Conservation (phyloP, 2,113 vertebrate species). For the Tauraco erythrolophus region DNA sequence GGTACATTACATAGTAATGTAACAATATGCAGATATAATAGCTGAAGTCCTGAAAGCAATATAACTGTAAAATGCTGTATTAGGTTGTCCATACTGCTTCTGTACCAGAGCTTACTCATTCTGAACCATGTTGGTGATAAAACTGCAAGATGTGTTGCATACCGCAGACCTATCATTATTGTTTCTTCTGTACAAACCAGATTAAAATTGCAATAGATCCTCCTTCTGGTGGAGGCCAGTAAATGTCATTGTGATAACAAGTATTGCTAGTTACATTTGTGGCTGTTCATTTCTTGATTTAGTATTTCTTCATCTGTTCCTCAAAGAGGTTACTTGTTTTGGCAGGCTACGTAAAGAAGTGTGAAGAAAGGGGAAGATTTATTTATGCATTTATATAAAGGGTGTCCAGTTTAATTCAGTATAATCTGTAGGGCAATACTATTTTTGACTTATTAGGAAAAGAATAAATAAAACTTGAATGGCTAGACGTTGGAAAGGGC, state of each 20-base stretch:
- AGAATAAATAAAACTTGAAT: constrained; percentile 34
- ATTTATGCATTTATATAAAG: background rate
- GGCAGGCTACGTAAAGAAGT: background rate
- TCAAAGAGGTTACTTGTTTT: constrained; percentile 3
- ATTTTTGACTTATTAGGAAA: background rate
- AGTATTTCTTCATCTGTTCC: background rate
- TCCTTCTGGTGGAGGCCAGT: background rate
- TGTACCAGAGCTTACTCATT: background rate
- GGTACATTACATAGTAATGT: background rate
- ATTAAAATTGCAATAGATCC: background rate
- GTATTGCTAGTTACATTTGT: background rate
- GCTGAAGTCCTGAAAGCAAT: background rate
- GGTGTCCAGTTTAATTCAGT: background rate
- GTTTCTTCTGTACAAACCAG: background rate
- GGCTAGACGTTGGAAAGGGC: background rate
- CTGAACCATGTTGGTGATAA: background rate
- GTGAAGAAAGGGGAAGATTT: constrained; percentile 7
- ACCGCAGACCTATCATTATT: background rate
- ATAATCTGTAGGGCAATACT: background rate
- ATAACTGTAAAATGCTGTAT: background rate
- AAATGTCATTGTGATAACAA: background rate
- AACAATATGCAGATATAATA: background rate
- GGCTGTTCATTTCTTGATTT: background rate
- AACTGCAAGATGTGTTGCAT: background rate
- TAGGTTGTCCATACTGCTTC: background rate